These are phyloP conservation scores for Rhinichthys osculus DNA, from an alignment of 2,797 vertebrate genomes.

Conservation along the genomic window DNA sequence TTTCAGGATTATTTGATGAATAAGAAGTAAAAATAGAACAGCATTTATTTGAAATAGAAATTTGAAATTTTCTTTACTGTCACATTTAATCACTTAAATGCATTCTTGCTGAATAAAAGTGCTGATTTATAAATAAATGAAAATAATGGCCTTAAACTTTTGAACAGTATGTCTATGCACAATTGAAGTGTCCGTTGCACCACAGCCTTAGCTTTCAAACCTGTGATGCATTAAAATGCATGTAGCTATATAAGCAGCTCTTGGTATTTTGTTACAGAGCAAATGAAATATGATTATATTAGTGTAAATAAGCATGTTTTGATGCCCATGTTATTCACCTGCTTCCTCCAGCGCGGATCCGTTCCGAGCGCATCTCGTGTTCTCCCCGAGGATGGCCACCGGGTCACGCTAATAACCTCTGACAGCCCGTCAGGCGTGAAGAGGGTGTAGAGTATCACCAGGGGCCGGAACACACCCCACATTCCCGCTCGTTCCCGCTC, in stretches of 20 bases:
- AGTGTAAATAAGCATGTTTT: conserved; percentile 3
- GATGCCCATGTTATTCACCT: neutral
- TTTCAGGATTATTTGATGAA: neutral
- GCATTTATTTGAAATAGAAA: neutral
- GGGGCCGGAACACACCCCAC: conserved; percentile 78
- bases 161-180: neutral
- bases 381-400: conserved; percentile 41
- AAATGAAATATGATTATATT: conserved; percentile 14
- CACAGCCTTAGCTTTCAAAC: neutral
- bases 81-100: neutral
- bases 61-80: neutral
- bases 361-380: conserved; percentile 44
- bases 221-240: neutral
- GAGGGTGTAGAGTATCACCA: conserved; percentile 84
- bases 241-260: neutral
- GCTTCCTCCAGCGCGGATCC: neutral
- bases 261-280: neutral
- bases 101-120: neutral
- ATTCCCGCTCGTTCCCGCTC: conserved; percentile 83
- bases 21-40: neutral
- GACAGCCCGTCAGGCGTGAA: conserved; percentile 82
- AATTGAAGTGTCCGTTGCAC: neutral
- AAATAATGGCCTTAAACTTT: neutral
- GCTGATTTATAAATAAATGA: no score
- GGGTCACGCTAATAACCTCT: conserved; percentile 77